These are phyloP conservation scores for Sebastes vulpes DNA, from an alignment of 2,797 vertebrate genomes.

Conservation along the genomic window DNA sequence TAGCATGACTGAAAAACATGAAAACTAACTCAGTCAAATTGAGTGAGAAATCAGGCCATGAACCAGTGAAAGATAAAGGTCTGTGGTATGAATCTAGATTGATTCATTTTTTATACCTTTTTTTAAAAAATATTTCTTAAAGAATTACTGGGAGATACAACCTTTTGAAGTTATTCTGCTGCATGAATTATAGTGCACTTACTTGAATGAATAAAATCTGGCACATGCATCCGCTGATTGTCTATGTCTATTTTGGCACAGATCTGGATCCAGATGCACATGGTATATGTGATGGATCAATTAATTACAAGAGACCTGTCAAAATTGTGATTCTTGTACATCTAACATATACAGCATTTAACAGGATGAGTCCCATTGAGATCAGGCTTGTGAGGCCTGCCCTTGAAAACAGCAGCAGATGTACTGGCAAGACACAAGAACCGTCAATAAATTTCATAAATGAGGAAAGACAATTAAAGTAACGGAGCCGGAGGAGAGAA, in stretches of 20 bases:
- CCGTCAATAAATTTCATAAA: constrained; percentile 15
- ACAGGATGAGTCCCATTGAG: constrained; percentile 4
- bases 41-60: not conserved
- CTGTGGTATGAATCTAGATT: not conserved
- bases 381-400: not conserved
- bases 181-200: not conserved
- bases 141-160: not conserved
- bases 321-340: not conserved
- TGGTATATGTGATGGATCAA: not conserved
- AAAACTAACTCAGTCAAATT: too few species aligned
- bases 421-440: constrained; percentile 1
- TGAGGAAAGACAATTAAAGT: constrained; percentile 29
- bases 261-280: not conserved
- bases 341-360: constrained; percentile 26
- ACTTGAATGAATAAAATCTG: not conserved
- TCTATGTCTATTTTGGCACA: not conserved
- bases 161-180: not conserved
- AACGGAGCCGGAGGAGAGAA: not conserved
- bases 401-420: constrained; percentile 26
- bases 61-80: not conserved
- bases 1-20: not conserved
- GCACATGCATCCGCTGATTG: not conserved
- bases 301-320: not conserved
- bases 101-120: not conserved
- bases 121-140: not conserved